Evolutionary conservation across 2,888 invertebrate genomes (phyloP).

Genomic region (Oscheius sp.): DNA sequence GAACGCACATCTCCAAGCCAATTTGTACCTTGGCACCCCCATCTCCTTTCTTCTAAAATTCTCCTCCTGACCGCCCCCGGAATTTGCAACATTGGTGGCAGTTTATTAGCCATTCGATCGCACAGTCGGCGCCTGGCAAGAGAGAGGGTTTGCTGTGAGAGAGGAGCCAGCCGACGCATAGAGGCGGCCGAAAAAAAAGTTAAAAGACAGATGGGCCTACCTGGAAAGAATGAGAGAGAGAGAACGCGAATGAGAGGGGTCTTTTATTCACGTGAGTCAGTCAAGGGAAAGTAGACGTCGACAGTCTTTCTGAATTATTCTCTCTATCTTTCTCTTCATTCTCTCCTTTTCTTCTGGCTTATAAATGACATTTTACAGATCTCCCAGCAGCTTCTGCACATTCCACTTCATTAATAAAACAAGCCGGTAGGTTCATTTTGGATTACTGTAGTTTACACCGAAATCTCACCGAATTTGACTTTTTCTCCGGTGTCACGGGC

Average conservation of each 20-base stretch:
- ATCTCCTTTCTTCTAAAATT: not conserved
- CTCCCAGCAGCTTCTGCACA: no score
- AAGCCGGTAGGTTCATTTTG: no score
- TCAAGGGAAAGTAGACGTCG: not conserved
- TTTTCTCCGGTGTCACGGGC: no score
- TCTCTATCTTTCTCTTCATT: not conserved
- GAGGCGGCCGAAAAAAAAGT: not conserved
- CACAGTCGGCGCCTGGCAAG: constrained; percentile 32
- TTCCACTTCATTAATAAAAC: no score
- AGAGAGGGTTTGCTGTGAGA: not conserved
- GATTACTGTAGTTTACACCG: no score
- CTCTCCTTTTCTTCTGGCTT: not conserved
- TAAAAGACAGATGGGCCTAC: constrained; percentile 9
- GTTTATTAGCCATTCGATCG: constrained; percentile 35
- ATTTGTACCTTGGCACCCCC: no score
- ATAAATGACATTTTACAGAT: not conserved
- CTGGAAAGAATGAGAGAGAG: not conserved
- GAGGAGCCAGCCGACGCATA: not conserved
- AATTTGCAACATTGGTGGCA: constrained; percentile 33
- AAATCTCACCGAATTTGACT: no score
- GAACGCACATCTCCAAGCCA: no score
- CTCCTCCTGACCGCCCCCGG: not conserved
- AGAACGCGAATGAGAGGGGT: not conserved
- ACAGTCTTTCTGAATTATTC: not conserved
- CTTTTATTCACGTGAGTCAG: no score